These are phyloP conservation scores for Clamator glandarius DNA, from an alignment of 2,797 vertebrate species.

Conservation along the genomic window DNA sequence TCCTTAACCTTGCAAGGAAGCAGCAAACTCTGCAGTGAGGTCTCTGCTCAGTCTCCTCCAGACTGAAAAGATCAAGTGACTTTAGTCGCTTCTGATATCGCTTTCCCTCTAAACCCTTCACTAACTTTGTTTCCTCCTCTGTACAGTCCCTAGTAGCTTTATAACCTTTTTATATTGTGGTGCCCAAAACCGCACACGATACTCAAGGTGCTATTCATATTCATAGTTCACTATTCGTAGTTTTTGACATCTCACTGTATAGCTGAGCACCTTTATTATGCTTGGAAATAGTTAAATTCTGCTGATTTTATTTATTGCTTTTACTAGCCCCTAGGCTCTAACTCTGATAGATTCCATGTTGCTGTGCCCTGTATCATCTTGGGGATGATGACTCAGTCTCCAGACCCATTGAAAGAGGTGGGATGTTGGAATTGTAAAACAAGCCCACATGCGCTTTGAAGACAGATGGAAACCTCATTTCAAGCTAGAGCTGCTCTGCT, in stretches of 20 bases:
- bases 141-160: too few species aligned
- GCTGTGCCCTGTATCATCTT: not conserved
- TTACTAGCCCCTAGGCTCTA: not conserved
- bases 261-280: not conserved
- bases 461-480: constrained; percentile 56
- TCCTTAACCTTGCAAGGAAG: too few species aligned
- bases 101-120: too few species aligned
- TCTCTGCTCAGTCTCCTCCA: too few species aligned
- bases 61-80: too few species aligned
- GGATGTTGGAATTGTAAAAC: constrained; percentile 49
- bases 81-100: too few species aligned
- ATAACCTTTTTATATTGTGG: too few species aligned
- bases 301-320: not conserved
- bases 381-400: not conserved
- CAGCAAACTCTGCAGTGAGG: too few species aligned
- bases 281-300: not conserved
- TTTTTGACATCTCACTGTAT: not conserved
- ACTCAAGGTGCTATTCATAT: too few species aligned
- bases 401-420: constrained; percentile 9
- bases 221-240: not conserved
- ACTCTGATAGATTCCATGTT: not conserved
- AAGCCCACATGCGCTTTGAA: not conserved
- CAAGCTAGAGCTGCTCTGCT: not conserved
- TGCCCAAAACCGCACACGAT: too few species aligned
- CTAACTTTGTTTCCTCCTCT: too few species aligned